Evolutionary conservation across 1,140 invertebrate genomes (phyloP), one percentile per base, ranked within the genome.

Genomic region (Zaprionus kolodkinae): DNA sequence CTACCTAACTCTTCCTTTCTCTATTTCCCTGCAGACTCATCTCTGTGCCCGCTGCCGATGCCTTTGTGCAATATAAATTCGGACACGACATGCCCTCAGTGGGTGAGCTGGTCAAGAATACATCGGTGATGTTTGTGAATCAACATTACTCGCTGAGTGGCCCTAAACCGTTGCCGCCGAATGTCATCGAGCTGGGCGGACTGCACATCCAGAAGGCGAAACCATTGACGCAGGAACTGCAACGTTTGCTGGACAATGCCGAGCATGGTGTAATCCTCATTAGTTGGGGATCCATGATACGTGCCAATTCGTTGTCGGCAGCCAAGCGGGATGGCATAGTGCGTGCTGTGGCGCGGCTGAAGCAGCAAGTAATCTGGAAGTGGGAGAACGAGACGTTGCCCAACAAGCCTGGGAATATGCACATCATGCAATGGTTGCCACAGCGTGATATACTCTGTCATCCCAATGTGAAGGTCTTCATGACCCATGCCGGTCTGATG

Each of bases 401-500:
- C 1, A 91, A 94, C n/a, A 93, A 95, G 72, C 94, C 95, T 10
- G 91, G 93, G 62, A 96, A 96, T 92, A 93, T 96, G 38, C 94
- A 94, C 76, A 87, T 95, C 6, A 91, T 93, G n/a, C 94, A 94
- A 78, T 96, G 96, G 96, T 81, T 96, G 70, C 96, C 96, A 2
- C 96, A 96, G 91, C 93, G 94, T 15, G 95, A 95, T 71, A 95
- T 96, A 83, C 93, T 96, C 67, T 95, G 95, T 94, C 96, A 97
- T 92, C 94, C 95, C 17, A 96, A 96, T 84, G 94, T 95, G 0
- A 93, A 93, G 65, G 94, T 94, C 0, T 97, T 97, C 69, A 94
- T 97, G 68, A 95, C 95, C 0, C 96, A 97, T 77, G 95, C 95
- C 21, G 96, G 96, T 0, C 94, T 96, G 36, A 94, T 96, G 82